Conservation (phyloP, 2,797 vertebrate species). For the Sebastes baramenuke region DNA sequence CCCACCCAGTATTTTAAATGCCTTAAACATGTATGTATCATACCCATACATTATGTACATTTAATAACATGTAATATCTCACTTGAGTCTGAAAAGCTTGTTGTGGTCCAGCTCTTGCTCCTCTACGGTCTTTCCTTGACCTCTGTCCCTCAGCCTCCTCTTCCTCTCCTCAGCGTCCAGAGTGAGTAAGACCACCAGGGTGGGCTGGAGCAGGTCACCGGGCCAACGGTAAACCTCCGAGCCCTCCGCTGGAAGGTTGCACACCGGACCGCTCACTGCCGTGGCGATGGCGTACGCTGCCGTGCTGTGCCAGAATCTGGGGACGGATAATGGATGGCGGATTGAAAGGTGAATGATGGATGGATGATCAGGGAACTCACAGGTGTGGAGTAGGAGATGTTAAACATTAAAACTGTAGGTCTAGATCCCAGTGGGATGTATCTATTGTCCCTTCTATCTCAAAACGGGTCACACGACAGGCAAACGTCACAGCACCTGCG, state of each 20-base stretch:
- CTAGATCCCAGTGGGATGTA: background rate
- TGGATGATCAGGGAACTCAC: conserved; percentile 10
- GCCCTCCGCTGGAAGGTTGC: conserved; percentile 83
- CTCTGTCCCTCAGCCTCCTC: conserved; percentile 82
- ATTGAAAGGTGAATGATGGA: conserved; percentile 20
- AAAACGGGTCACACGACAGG: conserved; percentile 27
- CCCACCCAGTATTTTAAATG: background rate
- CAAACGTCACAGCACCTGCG: conserved; percentile 1
- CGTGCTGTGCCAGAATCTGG: conserved; percentile 96
- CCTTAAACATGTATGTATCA: background rate
- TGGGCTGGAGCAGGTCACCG: conserved; percentile 87
- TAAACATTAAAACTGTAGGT: conserved; percentile 13
- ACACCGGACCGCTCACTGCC: conserved; percentile 82
- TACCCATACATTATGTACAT: background rate
- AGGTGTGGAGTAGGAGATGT: background rate
- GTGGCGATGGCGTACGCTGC: conserved; percentile 93
- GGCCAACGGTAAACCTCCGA: conserved; percentile 91
- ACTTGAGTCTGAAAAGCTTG: conserved; percentile 89
- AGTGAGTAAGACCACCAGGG: conserved; percentile 89
- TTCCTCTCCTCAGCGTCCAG: conserved; percentile 86
- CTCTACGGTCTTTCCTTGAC: conserved; percentile 86
- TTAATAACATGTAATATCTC: conserved; percentile 11
- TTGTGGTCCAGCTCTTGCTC: conserved; percentile 88
- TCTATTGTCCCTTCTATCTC: background rate
- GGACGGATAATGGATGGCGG: conserved; percentile 25